These are phyloP conservation scores for Sturmia bella DNA, from an alignment of 2,888 invertebrate genomes.

Conservation along the genomic window DNA sequence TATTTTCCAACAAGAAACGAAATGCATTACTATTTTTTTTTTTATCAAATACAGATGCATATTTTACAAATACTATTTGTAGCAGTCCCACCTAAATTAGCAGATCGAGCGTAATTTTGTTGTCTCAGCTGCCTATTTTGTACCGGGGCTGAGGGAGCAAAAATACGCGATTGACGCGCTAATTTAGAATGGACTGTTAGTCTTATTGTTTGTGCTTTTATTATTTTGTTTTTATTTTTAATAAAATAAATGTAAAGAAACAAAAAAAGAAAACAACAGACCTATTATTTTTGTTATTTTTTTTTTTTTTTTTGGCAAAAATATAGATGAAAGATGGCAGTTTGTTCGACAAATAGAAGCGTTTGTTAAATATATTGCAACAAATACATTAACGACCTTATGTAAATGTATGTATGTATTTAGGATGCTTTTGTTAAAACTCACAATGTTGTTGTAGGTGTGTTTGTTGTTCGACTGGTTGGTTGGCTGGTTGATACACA, in stretches of 20 bases:
- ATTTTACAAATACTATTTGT: too few species aligned
- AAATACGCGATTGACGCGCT: too few species aligned
- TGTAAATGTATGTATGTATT: neutral
- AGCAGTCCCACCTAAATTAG: too few species aligned
- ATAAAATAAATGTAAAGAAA: neutral
- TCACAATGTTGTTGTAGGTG: constrained; percentile 39
- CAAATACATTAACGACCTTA: neutral
- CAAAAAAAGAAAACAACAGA: constrained; percentile 32
- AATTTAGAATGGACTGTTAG: too few species aligned
- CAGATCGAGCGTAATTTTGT: too few species aligned
- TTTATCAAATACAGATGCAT: too few species aligned
- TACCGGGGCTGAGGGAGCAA: too few species aligned
- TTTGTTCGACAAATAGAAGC: constrained; percentile 8
- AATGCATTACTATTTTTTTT: too few species aligned
- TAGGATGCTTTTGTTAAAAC: constrained; percentile 10
- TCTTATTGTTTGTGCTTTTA: constrained; percentile 42
- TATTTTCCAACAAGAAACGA: too few species aligned
- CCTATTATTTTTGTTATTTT: constrained; percentile 27
- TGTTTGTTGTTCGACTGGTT: constrained; percentile 25
- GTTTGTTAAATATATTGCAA: constrained; percentile 10
- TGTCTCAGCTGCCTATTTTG: too few species aligned
- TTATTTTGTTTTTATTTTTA: neutral
- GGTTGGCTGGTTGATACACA: constrained; percentile 9
- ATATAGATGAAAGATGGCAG: constrained; percentile 43
- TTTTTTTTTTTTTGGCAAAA: constrained; percentile 2